Conservation (phyloP, 2,888 invertebrate genomes). For the Neoaliturus tenellus region DNA sequence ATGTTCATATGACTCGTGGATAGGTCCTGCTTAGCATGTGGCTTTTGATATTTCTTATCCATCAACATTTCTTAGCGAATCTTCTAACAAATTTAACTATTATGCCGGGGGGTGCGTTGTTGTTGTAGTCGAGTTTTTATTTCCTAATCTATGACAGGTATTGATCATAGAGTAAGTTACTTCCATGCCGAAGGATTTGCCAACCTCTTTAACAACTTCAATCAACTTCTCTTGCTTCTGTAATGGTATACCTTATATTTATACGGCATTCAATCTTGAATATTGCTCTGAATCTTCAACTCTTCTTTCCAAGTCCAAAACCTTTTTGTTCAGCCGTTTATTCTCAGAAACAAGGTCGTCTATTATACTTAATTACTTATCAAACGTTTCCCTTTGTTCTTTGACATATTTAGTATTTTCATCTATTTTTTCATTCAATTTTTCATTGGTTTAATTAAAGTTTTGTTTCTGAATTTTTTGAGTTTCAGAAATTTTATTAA, state of each 20-base stretch:
- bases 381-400: not conserved
- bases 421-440: not conserved
- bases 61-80: not conserved
- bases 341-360: not conserved
- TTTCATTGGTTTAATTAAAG: not conserved
- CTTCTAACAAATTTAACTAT: constrained; percentile 15
- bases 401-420: not conserved
- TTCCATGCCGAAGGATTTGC: not conserved
- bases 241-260: not conserved
- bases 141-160: constrained; percentile 10
- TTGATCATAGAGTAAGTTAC: not conserved
- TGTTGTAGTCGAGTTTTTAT: not conserved
- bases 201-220: not conserved
- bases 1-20: too few species aligned
- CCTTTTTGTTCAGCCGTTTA: not conserved
- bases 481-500: not conserved
- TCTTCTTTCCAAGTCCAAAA: not conserved
- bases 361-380: not conserved
- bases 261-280: not conserved
- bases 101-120: not conserved
- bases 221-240: not conserved
- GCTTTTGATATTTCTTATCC: too few species aligned
- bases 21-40: too few species aligned
- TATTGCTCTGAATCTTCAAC: not conserved
- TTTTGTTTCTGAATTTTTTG: not conserved